phyloP scores from a whole-genome alignment of 1,140 invertebrate genomes.

The Venturia canescens region DNA sequence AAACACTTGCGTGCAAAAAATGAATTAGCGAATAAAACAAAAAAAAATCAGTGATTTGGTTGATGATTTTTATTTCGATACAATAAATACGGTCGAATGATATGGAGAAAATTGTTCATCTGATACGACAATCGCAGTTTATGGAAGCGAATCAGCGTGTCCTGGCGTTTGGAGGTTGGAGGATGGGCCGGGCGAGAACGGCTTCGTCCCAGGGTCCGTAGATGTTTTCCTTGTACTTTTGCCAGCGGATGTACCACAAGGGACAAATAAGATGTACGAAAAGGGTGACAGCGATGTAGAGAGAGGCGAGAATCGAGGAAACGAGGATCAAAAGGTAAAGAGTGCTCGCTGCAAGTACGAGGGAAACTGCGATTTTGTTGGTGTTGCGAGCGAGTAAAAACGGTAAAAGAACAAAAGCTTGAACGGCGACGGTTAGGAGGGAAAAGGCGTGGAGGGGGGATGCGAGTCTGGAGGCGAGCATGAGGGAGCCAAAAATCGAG shows the following conservation, averaged over 20 bases:
- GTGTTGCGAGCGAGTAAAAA: slow-evolving; percentile 79
- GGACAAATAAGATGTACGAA: slow-evolving; percentile 88
- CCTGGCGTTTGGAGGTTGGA: background rate
- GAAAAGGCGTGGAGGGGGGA: slow-evolving; percentile 92
- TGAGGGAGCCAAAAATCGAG: slow-evolving; percentile 94
- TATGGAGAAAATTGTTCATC: too few species aligned
- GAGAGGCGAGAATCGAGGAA: slow-evolving; percentile 78
- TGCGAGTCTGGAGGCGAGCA: slow-evolving; percentile 92
- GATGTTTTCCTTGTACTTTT: slow-evolving; percentile 94
- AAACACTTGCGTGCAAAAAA: too few species aligned
- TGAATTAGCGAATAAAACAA: too few species aligned
- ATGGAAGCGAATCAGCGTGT: too few species aligned
- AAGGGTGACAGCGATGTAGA: slow-evolving; percentile 80
- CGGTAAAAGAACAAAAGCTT: slow-evolving; percentile 93
- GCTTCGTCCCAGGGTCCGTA: slow-evolving; percentile 98
- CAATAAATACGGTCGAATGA: too few species aligned
- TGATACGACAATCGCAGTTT: too few species aligned
- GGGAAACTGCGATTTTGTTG: slow-evolving; percentile 66
- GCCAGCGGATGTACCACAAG: slow-evolving; percentile 86
- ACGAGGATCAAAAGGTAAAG: slow-evolving; percentile 78
- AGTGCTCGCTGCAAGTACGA: slow-evolving; percentile 65
- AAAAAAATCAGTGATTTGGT: too few species aligned
- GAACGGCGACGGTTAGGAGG: slow-evolving; percentile 89
- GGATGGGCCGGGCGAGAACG: slow-evolving; percentile 72
- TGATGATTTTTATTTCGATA: too few species aligned